Evolutionary conservation across 2,888 invertebrate genomes (phyloP).

Genomic region (Epinotia brunnichana): DNA sequence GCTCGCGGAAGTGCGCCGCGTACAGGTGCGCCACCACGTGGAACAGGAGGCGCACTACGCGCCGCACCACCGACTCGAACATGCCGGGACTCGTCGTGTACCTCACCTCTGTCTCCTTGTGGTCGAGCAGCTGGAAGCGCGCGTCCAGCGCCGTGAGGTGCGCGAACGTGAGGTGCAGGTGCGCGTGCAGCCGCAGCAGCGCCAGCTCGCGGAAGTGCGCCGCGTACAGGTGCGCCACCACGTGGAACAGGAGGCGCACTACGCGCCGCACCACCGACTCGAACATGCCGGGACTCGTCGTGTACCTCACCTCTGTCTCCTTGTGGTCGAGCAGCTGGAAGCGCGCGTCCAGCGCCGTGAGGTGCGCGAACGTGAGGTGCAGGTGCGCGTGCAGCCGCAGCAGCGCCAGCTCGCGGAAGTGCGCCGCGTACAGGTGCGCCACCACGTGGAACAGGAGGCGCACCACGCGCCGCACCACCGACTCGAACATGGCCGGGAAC

Average conservation of each 20-base stretch:
- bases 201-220: constrained; percentile 98
- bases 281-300: constrained; percentile 97
- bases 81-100: no score
- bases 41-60: no score
- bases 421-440: constrained; percentile 98
- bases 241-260: constrained; percentile 97
- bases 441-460: constrained; percentile 98
- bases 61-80: no score
- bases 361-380: constrained; percentile 94
- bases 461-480: constrained; percentile 97
- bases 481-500: constrained; percentile 97
- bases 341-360: constrained; percentile 92
- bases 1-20: no score
- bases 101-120: no score
- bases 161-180: no score
- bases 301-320: constrained; percentile 93
- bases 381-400: constrained; percentile 97
- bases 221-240: no score
- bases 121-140: no score
- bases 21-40: no score
- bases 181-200: constrained; percentile 94
- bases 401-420: constrained; percentile 97
- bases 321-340: constrained; percentile 97
- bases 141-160: no score
- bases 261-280: constrained; percentile 98